phyloP scores from a whole-genome alignment of 92 coral and sea anemone species.

The Diadumene lineata region DNA sequence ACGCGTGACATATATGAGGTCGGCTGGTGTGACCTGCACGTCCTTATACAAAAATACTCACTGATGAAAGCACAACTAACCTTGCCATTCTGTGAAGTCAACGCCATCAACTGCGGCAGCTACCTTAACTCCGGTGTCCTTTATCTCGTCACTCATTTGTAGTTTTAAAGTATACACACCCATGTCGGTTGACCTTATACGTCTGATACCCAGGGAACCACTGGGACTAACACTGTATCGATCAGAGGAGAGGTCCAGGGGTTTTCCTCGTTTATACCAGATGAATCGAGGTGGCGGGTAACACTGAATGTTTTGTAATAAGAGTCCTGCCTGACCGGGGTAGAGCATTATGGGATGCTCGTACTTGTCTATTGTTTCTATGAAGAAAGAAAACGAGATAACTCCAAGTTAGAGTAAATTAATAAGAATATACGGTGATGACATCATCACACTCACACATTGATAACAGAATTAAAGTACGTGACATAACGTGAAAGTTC shows the following conservation, averaged over 20 bases:
- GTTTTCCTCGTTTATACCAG: slow-evolving; percentile 45
- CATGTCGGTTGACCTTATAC: slow-evolving; percentile 38
- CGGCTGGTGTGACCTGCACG: no score
- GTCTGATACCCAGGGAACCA: slow-evolving; percentile 43
- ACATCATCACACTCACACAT: no score
- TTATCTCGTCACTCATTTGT: slow-evolving; percentile 1
- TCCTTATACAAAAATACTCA: no score
- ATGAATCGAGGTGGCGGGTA: slow-evolving; percentile 31
- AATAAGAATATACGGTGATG: no score
- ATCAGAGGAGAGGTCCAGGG: slow-evolving; percentile 27
- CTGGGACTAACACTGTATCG: slow-evolving; percentile 47
- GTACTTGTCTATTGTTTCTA: slow-evolving; percentile 12
- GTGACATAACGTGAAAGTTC: no score
- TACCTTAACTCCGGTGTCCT: slow-evolving; percentile 34
- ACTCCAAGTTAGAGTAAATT: no score
- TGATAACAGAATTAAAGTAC: no score
- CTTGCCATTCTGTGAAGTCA: slow-evolving; percentile 50
- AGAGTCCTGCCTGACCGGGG: slow-evolving; percentile 33
- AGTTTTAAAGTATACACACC: slow-evolving; percentile 37
- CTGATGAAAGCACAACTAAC: no score
- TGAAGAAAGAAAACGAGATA: not conserved
- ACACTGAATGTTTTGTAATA: slow-evolving; percentile 25
- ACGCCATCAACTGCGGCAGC: slow-evolving; percentile 49
- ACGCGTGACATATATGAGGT: no score
- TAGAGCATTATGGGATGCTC: slow-evolving; percentile 36